phyloP scores from a whole-genome alignment of 2,113 vertebrate species.

The Acrocephalus arundinaceus region DNA sequence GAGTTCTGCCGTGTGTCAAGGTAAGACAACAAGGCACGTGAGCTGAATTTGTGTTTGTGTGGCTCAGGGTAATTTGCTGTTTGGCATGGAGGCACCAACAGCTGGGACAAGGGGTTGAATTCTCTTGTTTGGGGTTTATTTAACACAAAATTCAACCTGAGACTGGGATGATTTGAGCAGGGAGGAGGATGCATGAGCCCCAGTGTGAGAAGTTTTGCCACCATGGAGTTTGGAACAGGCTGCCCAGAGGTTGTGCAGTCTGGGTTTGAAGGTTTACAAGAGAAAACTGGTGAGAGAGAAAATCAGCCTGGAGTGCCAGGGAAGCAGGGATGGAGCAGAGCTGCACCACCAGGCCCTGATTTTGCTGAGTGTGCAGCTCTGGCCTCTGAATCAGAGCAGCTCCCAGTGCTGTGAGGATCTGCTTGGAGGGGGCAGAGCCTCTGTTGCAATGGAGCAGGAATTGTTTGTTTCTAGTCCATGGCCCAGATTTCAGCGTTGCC shows the following conservation, averaged over 20 bases:
- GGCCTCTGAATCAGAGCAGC: not conserved
- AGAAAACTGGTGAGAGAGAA: not conserved
- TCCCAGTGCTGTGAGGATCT: not conserved
- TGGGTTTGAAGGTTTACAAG: not conserved
- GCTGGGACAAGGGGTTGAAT: not conserved
- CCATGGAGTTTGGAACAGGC: not conserved
- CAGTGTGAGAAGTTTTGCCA: not conserved
- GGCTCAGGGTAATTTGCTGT: not conserved
- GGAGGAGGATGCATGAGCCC: not conserved
- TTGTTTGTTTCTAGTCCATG: not conserved
- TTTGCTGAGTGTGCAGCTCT: not conserved
- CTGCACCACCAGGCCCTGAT: accelerated
- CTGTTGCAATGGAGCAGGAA: not conserved
- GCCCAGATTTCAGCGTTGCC: not conserved
- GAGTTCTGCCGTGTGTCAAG: not conserved
- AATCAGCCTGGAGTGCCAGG: not conserved
- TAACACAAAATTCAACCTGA: not conserved
- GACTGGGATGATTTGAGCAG: not conserved
- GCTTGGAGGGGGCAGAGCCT: not conserved
- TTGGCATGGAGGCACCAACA: not conserved
- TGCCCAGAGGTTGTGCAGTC: not conserved
- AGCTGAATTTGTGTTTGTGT: not conserved
- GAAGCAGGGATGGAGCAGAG: not conserved
- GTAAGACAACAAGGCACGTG: not conserved
- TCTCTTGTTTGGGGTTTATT: not conserved